Evolutionary conservation across 2,797 vertebrate species (phyloP), one percentile per base, ranked within the genome.

Genomic region (Pteropus rufus): DNA sequence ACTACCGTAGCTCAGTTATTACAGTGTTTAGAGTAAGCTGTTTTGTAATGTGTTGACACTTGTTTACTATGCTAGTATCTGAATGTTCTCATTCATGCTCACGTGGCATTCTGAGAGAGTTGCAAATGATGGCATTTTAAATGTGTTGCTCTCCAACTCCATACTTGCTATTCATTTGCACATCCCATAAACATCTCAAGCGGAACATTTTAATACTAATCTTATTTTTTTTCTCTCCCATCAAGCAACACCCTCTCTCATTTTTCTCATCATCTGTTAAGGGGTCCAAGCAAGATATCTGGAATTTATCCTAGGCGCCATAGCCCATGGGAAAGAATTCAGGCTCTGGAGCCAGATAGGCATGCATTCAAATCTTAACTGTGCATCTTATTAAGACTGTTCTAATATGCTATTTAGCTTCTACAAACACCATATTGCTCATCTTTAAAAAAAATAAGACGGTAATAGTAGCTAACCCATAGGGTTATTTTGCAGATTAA

Each of bases 401-500:
- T 54, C 11, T 87, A 70, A 52, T 18, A 34, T 39, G 26, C 19
- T 75, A 23, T 75, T 91, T 72, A 36, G 5, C 24, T 70, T 67
- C 21, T 49, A 56, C 18, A 95, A 72, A 49, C 3, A 69, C 23
- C 5, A 44, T 10, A 39, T 70, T 69, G 10, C 34, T 70, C 24
- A 73, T 44, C 39, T 88, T 67, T 41, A 91, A 85, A 91, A 91
- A 84, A 87, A 85, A n/a, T 65, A 8, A n/a, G 26, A 60, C 58
- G 65, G 23, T 62, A 60, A 62, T 69, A 16, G 9, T 31, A 5
- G 18, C 29, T 85, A 97, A 67, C 2, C 12, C 15, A 39, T 54
- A 44, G 36, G 14, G 34, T 93, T 91, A 93, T 89, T 92, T 60
- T 87, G 24, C 69, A 91, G 87, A 80, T 64, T 69, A 77, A 88